phyloP scores from a whole-genome alignment of 1,140 invertebrate genomes.

The Bemisia tabaci region DNA sequence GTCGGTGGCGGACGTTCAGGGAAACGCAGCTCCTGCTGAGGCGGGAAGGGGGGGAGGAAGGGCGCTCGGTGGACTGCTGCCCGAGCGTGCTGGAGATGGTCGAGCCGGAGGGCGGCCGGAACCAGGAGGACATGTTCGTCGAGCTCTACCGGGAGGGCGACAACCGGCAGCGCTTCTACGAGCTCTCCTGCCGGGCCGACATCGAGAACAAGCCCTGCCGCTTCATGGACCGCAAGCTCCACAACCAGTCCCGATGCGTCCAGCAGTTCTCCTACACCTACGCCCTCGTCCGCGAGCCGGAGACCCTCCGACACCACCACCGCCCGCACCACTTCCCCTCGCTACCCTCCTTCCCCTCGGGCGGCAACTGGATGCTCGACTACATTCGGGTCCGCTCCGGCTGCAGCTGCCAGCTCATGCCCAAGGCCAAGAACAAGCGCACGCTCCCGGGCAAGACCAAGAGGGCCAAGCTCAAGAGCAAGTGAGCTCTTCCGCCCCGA shows the following conservation, averaged over 20 bases:
- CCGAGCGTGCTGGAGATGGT: constrained; percentile 60
- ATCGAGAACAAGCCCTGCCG: constrained; percentile 57
- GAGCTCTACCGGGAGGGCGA: constrained; percentile 46
- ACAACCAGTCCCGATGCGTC: constrained; percentile 56
- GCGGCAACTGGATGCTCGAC: constrained; percentile 52
- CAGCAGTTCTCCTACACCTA: constrained; percentile 76
- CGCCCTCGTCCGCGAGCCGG: constrained; percentile 48
- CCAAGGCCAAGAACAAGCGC: constrained; percentile 32
- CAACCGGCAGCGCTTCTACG: constrained; percentile 45
- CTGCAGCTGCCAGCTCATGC: constrained; percentile 59
- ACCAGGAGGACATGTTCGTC: constrained; percentile 52
- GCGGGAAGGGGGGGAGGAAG: constrained; percentile 19
- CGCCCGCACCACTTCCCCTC: constrained; percentile 33
- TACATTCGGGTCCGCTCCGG: constrained; percentile 63
- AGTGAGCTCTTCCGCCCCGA: too few species aligned
- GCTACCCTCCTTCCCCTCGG: constrained; percentile 33
- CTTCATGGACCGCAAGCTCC: constrained; percentile 53
- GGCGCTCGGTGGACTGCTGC: constrained; percentile 56
- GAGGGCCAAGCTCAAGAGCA: neutral
- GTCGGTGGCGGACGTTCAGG: neutral
- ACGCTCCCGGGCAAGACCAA: constrained; percentile 11
- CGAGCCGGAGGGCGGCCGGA: constrained; percentile 59
- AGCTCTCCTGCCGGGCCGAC: constrained; percentile 56
- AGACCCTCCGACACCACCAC: constrained; percentile 29
- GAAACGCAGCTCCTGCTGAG: neutral